Evolutionary conservation across 1,140 invertebrate species (phyloP).

Genomic region (Bombyx mandarina): DNA sequence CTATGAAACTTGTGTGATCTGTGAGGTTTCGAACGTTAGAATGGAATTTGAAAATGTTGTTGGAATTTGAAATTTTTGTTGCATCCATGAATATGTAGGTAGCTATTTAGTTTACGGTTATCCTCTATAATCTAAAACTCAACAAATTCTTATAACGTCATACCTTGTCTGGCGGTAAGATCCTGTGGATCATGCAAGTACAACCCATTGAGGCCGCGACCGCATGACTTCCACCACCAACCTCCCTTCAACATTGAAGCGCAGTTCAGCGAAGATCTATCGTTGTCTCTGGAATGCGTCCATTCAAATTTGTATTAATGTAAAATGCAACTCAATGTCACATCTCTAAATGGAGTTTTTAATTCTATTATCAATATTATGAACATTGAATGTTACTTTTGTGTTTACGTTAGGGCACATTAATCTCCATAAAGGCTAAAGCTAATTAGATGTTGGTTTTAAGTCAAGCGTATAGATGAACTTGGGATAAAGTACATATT

Average conservation of each 20-base stretch:
- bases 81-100: too few relatives aligned
- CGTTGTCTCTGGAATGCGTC: constrained; percentile 81
- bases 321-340: neutral
- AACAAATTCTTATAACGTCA: neutral
- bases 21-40: too few relatives aligned
- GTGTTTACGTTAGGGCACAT: too few relatives aligned
- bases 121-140: neutral
- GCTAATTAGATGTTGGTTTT: too few relatives aligned
- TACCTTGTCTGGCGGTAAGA: constrained; percentile 89
- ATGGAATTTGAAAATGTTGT: too few relatives aligned
- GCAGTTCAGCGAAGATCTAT: constrained; percentile 90
- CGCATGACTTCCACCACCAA: constrained; percentile 96
- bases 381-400: too few relatives aligned
- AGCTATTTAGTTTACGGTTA: neutral
- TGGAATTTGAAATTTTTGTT: neutral
- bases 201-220: constrained; percentile 87
- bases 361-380: too few relatives aligned
- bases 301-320: neutral
- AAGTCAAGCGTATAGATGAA: too few relatives aligned
- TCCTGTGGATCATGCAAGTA: constrained; percentile 91
- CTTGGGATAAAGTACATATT: too few relatives aligned
- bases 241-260: constrained; percentile 94
- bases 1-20: too few relatives aligned
- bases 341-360: too few relatives aligned
- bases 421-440: too few relatives aligned